Percentiles rank a stretch among this genome's conserved stretches.
Conservation (phyloP, 2,797 vertebrate genomes). For the Florisuga fusca region DNA sequence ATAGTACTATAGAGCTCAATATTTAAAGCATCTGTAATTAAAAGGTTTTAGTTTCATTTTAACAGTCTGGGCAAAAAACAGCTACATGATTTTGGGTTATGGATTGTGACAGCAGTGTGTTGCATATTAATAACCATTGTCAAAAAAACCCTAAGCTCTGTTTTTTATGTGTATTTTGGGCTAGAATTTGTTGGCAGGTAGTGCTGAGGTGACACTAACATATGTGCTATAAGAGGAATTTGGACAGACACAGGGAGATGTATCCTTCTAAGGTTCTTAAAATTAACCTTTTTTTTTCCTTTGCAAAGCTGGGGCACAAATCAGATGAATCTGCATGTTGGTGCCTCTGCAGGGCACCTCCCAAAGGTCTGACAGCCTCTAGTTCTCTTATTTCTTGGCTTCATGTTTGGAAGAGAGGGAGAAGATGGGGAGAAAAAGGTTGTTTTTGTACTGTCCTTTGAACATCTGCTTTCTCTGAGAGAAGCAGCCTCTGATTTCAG, state of each 20-base stretch:
- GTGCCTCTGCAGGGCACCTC: not conserved
- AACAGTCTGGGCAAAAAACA: not conserved
- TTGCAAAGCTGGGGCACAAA: not conserved
- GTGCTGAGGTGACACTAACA: not conserved
- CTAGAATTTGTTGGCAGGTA: not conserved
- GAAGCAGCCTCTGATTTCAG: conserved; percentile 61
- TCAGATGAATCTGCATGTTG: not conserved
- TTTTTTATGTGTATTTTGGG: not conserved
- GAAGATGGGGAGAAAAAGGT: conserved; percentile 12
- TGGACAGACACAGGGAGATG: not conserved
- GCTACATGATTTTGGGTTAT: not conserved
- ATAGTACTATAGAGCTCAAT: not conserved
- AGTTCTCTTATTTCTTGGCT: conserved; percentile 27
- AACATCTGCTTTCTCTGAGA: conserved; percentile 70
- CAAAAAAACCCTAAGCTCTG: not conserved
- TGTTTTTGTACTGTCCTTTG: conserved; percentile 43
- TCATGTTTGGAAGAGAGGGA: not conserved
- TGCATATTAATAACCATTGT: not conserved
- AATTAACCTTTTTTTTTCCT: not conserved
- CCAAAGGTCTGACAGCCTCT: not conserved
- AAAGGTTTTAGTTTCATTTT: not conserved
- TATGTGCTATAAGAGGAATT: not conserved
- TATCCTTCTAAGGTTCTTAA: not conserved
- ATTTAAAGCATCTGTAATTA: not conserved
- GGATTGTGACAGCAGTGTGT: not conserved